Base-by-base conservation (phyloP, 2,113 vertebrate genomes). In the Syngnathus typhle region DNA sequence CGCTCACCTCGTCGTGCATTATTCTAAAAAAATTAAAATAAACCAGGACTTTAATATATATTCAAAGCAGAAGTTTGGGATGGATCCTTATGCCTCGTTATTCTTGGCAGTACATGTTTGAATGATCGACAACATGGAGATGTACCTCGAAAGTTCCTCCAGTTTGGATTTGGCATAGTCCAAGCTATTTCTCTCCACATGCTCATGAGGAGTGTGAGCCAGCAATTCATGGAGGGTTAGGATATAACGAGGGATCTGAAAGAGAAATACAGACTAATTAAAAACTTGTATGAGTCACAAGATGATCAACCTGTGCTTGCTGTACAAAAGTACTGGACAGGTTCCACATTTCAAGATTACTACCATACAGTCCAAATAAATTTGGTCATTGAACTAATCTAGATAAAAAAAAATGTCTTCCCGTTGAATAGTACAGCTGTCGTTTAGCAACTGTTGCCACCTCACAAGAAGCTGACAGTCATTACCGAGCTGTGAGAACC, bases 1-100 rank as follows among this genome's bases (percentile, higher is more conserved):
- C 96, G 0, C 97, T 99, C n/a, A 98, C 97, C 74, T 98, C 96
- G 0, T 99, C 97, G 0, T 99, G 97, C 97, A 99, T 99, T 74
- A 98, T 95, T 86, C 97, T 99, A 79, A 0, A 46, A 62, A 65
- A 64, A n/a, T n/a, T n/a, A 62, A 65, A 66, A 44, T 8, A 27
- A 41, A 61, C 4, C 18, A 60, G 9, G 16, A 60, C 15, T 32
- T 32, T 2, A 3, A 32, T 32, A 32, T 32, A 16, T 47, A 7
- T 47, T 6, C 4, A 16, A 15, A 47, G 11, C 8, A 32, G 27
- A 32, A 32, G 15, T 47, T 47, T 47, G 6, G 13, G 15, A 47
- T 47, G 44, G 44, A 4, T 16, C 13, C 44, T 6, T 47, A 15
- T 16, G 5, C 44, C 44, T 47, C 44, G 4, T 13, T 13, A 13